Percentiles rank a stretch among this genome's conserved stretches.
Conservation (phyloP, 2,797 vertebrate genomes). For the Percopsis omiscomaycus region DNA sequence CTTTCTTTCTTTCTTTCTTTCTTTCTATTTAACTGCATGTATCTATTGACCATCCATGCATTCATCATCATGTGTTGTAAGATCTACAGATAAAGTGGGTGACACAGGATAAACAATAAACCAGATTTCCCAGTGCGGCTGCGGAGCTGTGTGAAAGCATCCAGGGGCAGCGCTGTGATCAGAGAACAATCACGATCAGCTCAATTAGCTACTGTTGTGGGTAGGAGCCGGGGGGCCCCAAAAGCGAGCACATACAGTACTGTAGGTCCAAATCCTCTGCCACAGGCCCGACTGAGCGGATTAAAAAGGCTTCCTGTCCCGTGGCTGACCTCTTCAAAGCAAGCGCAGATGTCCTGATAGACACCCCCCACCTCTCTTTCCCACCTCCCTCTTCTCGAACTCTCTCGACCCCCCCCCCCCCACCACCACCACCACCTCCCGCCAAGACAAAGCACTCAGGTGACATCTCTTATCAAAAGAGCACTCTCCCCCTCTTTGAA, state of each 20-base stretch:
- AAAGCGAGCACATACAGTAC: constrained; percentile 18
- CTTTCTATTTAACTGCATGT: neutral
- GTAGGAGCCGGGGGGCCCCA: constrained; percentile 30
- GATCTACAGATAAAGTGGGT: constrained; percentile 17
- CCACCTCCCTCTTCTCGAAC: constrained; percentile 38
- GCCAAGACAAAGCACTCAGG: constrained; percentile 74
- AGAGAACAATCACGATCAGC: constrained; percentile 35
- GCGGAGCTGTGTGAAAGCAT: constrained; percentile 54
- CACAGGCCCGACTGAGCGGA: constrained; percentile 71
- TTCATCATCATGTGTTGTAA: neutral
- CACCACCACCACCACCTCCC: neutral
- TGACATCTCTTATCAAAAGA: constrained; percentile 70
- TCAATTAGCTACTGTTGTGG: constrained; percentile 72
- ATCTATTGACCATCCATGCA: neutral
- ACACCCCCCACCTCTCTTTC: constrained; percentile 36
- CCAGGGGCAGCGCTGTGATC: constrained; percentile 54
- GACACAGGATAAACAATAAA: constrained; percentile 46
- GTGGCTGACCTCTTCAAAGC: constrained; percentile 78
- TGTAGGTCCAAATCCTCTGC: constrained; percentile 70
- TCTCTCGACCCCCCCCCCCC: constrained; percentile 65
- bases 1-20: neutral
- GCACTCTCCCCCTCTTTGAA: constrained; percentile 49
- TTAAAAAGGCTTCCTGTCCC: constrained; percentile 78
- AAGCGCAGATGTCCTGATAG: constrained; percentile 72
- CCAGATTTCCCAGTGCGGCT: constrained; percentile 53